Evolutionary conservation across 1,140 invertebrate species (phyloP), one percentile per base, ranked within the genome.

Genomic region (Hyles vespertilio): DNA sequence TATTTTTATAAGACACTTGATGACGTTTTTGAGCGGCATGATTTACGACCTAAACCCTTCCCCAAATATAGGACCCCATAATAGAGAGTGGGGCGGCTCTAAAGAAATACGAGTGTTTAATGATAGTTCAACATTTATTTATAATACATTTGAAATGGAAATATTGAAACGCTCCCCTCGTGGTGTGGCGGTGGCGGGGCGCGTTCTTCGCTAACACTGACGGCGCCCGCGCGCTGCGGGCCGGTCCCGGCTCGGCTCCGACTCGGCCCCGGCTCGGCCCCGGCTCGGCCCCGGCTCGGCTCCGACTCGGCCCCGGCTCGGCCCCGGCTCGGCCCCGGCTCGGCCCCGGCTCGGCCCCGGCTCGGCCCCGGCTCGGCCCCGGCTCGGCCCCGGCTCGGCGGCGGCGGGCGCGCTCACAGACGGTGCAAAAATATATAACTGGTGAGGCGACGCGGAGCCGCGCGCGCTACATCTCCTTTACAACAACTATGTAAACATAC

Each of bases 371-470:
- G 36, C 36, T 40, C 36, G 36, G 4, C 36, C 3, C 36, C 36
- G 36, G 45, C 51, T 49, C 57, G 63, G 56, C 11, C 51, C 33
- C 59, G 52, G 46, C 49, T 44, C 48, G 48, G 60, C 54, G 52
- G 8, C 7, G 40, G 52, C 46, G 53, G 46, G 59, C 58, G 53
- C 58, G 47, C 47, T n/a, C 58, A 62, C 46, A 59, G 65, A 65
- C 75, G 58, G 80, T 83, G 79, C 82, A 85, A 81, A 80, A 83
- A 85, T 85, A 81, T 82, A 83, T 81, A 82, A 83, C 79, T 74
- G 69, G 81, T 81, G 78, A n/a, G 36, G 36, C 32, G 51, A 33
- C 48, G 22, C 48, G 22, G 22, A 40, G 48, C 48, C 48, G 5
- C 48, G 22, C 12, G n/a, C 32, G 32, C 48, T 32, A 50, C 32